These are phyloP conservation scores for Sebastes dallii DNA, from an alignment of 2,797 vertebrate species.

Conservation along the genomic window DNA sequence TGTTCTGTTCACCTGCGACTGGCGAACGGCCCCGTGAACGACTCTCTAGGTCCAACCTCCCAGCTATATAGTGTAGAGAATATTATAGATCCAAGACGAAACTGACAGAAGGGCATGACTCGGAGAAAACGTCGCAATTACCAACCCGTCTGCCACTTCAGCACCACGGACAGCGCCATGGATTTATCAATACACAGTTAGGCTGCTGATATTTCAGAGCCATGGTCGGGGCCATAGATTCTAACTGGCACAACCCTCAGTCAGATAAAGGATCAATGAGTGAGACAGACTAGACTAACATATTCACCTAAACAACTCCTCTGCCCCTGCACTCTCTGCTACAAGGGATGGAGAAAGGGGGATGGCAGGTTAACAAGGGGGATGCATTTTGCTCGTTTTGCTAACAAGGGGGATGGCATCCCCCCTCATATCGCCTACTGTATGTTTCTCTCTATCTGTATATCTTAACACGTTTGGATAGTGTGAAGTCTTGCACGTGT, in stretches of 20 bases:
- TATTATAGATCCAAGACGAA: neutral
- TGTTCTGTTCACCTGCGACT: no score
- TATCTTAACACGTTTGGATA: neutral
- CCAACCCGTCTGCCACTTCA: neutral
- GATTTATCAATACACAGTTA: neutral
- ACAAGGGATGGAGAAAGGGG: neutral
- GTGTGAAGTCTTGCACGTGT: neutral
- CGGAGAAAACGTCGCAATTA: neutral
- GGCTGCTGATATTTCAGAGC: neutral
- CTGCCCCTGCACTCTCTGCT: neutral
- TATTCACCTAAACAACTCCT: neutral
- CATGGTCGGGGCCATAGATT: neutral
- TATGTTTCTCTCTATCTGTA: neutral
- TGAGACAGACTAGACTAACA: neutral
- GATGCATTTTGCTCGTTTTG: neutral
- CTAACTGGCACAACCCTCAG: neutral
- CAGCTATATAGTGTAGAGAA: neutral
- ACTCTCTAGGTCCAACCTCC: no score
- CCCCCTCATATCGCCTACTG: neutral
- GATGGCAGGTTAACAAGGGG: neutral
- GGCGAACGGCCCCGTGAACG: no score
- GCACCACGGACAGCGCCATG: neutral
- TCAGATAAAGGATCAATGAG: neutral
- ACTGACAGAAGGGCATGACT: neutral
- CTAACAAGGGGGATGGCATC: neutral